Evolutionary conservation across 30 jellyfish, hydroid and myxozoan species (phyloP).

Genomic region (Aurelia coerulea): DNA sequence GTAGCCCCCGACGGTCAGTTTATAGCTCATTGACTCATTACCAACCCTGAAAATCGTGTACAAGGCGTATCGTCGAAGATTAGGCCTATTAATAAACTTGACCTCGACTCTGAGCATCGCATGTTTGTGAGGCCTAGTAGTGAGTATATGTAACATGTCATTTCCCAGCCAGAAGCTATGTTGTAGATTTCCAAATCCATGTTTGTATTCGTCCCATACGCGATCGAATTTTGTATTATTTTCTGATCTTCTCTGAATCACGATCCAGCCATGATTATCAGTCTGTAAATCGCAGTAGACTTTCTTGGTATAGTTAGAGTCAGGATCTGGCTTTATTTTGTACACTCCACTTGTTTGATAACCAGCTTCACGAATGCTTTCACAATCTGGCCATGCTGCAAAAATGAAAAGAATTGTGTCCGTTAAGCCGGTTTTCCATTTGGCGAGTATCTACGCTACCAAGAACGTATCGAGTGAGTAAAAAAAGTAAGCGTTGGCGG

Average conservation of each 20-base stretch:
- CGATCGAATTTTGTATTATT: slow-evolving; percentile 2
- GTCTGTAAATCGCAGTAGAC: neutral
- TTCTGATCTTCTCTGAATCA: slow-evolving; percentile 1
- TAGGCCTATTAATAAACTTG: too few relatives aligned
- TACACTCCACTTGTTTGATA: neutral
- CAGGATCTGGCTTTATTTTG: neutral
- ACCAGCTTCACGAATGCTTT: neutral
- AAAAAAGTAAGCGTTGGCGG: too few relatives aligned
- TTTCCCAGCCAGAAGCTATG: slow-evolving; percentile 1
- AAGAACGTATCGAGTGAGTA: too few relatives aligned
- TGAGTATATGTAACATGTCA: neutral
- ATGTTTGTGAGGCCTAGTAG: neutral
- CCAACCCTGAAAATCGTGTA: neutral
- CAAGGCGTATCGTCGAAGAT: neutral
- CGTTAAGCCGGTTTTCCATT: too few relatives aligned
- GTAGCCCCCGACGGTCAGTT: neutral
- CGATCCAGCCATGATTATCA: neutral
- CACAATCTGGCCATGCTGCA: neutral
- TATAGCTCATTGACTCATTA: slow-evolving; percentile 3
- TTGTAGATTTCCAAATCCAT: neutral
- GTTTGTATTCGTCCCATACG: slow-evolving; percentile 1
- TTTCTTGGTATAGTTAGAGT: neutral
- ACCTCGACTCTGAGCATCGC: neutral
- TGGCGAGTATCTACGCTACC: too few relatives aligned
- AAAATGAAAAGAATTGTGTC: neutral